Conservation (phyloP, 2,888 invertebrate genomes). For the Drymonia ruficornis region DNA sequence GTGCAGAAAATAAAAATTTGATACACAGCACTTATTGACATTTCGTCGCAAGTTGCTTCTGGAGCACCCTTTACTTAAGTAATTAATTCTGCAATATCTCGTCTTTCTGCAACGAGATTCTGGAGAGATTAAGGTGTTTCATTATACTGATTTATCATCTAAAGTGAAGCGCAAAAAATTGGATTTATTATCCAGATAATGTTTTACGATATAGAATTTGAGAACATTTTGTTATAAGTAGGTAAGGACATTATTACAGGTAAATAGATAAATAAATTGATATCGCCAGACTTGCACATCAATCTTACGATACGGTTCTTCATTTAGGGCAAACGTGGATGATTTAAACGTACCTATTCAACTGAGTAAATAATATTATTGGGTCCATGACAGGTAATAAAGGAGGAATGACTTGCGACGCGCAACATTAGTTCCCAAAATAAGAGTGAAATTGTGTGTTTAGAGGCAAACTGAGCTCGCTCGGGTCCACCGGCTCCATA, state of each 20-base stretch:
- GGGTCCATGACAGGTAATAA: neutral
- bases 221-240: conserved; percentile 13
- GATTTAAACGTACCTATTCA: too few relatives aligned
- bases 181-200: conserved; percentile 6
- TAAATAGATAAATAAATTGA: too few relatives aligned
- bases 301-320: too few relatives aligned
- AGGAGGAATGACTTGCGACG: conserved; percentile 41
- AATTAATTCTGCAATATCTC: conserved; percentile 79
- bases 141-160: conserved; percentile 63
- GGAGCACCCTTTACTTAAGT: conserved; percentile 45
- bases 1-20: too few relatives aligned
- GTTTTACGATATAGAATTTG: neutral
- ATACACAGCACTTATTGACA: neutral
- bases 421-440: conserved; percentile 68
- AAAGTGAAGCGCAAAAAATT: conserved; percentile 30
- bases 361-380: too few relatives aligned
- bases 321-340: too few relatives aligned
- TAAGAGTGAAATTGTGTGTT: conserved; percentile 81
- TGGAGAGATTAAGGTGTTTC: conserved; percentile 75
- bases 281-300: too few relatives aligned
- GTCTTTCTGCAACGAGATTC: conserved; percentile 70
- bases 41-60: neutral
- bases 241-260: too few relatives aligned
- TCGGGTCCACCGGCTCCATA: conserved; percentile 58
- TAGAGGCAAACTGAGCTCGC: conserved; percentile 65